Percentiles rank a stretch among this genome's conserved stretches.
Evolutionary conservation across 2,797 vertebrate species (phyloP).

Genomic region (Gobio occitaniae): DNA sequence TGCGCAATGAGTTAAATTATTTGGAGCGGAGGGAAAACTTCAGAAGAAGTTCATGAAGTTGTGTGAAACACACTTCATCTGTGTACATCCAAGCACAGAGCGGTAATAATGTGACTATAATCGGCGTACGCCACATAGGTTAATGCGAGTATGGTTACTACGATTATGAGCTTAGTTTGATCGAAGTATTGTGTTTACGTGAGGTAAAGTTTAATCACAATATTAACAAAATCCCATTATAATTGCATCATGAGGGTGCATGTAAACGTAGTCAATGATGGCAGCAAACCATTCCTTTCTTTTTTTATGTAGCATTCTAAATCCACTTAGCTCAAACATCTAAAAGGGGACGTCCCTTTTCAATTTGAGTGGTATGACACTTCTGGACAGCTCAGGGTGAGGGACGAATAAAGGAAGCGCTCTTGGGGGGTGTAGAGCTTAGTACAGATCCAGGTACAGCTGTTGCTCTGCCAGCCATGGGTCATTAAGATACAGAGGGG

Average conservation of each 20-base stretch:
- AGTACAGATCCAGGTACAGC: conserved; percentile 62
- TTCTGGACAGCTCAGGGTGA: conserved; percentile 19
- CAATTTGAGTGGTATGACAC: conserved; percentile 22
- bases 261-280: neutral
- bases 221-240: neutral
- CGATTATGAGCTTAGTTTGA: too few species aligned
- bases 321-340: neutral
- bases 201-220: too few species aligned
- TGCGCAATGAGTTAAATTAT: too few species aligned
- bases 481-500: conserved; percentile 70
- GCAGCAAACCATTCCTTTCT: too few species aligned
- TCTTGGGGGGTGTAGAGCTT: conserved; percentile 51
- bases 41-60: too few species aligned
- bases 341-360: neutral
- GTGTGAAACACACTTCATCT: too few species aligned
- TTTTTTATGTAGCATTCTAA: neutral
- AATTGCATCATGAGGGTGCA: neutral
- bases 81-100: too few species aligned
- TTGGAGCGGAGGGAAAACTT: too few species aligned
- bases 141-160: too few species aligned
- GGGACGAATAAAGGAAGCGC: conserved; percentile 34
- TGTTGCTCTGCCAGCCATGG: conserved; percentile 66
- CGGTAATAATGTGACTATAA: too few species aligned
- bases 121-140: too few species aligned
- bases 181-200: too few species aligned